Evolutionary conservation across 2,797 vertebrate species (phyloP).

Genomic region (Cuculus canorus): DNA sequence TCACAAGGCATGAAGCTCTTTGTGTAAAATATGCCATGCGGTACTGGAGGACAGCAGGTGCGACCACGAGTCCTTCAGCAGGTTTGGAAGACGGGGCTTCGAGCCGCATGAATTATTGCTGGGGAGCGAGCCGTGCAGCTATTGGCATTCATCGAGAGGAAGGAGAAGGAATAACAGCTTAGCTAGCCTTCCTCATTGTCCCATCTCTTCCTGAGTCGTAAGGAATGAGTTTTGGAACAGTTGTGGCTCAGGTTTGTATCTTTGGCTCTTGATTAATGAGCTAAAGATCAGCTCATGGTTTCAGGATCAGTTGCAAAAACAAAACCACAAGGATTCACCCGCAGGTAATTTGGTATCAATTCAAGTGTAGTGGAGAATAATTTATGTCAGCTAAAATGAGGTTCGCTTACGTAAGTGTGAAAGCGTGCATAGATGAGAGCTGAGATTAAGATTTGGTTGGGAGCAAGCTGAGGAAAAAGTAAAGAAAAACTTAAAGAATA

Average conservation of each 20-base stretch:
- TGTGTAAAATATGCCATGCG: neutral
- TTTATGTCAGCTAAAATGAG: neutral
- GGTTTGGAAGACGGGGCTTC: neutral
- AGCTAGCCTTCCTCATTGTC: neutral
- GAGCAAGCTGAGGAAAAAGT: constrained; percentile 2
- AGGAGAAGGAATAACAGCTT: neutral
- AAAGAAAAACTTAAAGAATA: constrained; percentile 1
- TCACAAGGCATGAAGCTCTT: neutral
- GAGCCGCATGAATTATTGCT: neutral
- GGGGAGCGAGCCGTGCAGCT: neutral
- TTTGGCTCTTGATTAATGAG: neutral
- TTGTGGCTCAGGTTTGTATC: neutral
- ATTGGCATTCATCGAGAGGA: neutral
- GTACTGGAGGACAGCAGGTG: neutral
- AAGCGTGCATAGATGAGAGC: neutral
- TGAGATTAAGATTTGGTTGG: neutral
- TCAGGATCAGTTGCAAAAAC: neutral
- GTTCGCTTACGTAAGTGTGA: neutral
- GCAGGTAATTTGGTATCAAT: neutral
- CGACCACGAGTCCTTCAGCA: neutral
- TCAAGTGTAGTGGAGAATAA: neutral
- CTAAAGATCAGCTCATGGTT: neutral
- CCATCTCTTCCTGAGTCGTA: neutral
- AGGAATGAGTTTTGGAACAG: neutral
- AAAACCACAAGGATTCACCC: neutral